Evolutionary conservation across 1,140 invertebrate genomes (phyloP).

Genomic region (Drosophila sturtevanti): DNA sequence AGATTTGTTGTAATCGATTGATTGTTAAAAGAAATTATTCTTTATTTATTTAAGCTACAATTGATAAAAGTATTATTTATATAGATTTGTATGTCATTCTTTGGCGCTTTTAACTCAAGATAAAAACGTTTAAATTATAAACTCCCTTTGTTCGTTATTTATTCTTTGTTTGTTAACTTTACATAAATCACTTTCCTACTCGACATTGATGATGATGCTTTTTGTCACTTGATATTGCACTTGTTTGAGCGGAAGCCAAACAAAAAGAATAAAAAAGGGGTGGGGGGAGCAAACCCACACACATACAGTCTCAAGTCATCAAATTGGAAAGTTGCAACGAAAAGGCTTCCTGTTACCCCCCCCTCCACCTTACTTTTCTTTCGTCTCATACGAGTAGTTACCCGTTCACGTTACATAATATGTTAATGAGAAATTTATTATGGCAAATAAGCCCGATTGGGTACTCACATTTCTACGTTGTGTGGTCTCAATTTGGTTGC

Average conservation of each 20-base stretch:
- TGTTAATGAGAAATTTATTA: constrained; percentile 65
- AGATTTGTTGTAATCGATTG: too few species aligned
- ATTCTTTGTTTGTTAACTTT: neutral
- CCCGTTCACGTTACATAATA: constrained; percentile 53
- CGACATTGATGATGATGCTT: constrained; percentile 10
- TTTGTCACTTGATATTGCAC: constrained; percentile 44
- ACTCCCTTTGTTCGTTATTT: neutral
- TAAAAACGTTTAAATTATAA: neutral
- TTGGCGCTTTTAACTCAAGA: neutral
- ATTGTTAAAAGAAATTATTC: too few species aligned
- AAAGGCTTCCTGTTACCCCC: constrained; percentile 17
- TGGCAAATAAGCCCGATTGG: constrained; percentile 60
- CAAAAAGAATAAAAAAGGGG: too few species aligned
- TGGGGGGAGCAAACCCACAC: neutral
- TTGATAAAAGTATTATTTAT: too few species aligned
- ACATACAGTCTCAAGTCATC: constrained; percentile 43
- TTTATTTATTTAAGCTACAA: too few species aligned
- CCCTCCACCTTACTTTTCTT: neutral
- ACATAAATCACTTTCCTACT: neutral
- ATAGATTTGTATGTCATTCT: too few species aligned
- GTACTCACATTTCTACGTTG: constrained; percentile 29
- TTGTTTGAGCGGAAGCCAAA: constrained; percentile 36
- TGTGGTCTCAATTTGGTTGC: constrained; percentile 9
- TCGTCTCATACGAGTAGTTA: neutral
- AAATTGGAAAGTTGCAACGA: constrained; percentile 46